Conservation (phyloP, 2,888 invertebrate genomes). For the Pimpla rufipes region DNA sequence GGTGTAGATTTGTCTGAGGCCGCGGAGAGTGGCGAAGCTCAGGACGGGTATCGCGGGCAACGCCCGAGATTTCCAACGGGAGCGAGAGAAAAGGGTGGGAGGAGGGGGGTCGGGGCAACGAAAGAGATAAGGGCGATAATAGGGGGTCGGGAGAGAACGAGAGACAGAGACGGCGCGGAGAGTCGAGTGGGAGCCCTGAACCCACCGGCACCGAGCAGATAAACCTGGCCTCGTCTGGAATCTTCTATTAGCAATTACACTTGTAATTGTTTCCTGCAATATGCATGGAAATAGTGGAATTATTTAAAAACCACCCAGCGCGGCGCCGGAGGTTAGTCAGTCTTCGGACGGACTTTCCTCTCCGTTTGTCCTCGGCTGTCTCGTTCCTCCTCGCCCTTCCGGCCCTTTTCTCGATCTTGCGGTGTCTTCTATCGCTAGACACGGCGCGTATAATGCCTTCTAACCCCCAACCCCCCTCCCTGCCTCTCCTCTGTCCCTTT, state of each 20-base stretch:
- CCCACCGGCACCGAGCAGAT: slow-evolving; percentile 78
- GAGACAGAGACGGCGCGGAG: slow-evolving; percentile 37
- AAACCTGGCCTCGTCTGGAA: slow-evolving; percentile 85
- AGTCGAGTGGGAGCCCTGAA: slow-evolving; percentile 73
- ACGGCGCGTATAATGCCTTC: slow-evolving; percentile 24
- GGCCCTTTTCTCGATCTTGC: slow-evolving; percentile 51
- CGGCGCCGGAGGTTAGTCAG: slow-evolving; percentile 59
- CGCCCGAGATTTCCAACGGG: slow-evolving; percentile 68
- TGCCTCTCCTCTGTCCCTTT: slow-evolving; percentile 16
- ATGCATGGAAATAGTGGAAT: slow-evolving; percentile 85
- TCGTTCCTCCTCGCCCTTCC: slow-evolving; percentile 63
- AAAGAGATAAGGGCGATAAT: slow-evolving; percentile 67
- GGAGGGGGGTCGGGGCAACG: slow-evolving; percentile 61
- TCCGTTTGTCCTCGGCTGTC: slow-evolving; percentile 71
- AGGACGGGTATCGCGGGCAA: slow-evolving; percentile 49
- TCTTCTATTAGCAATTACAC: slow-evolving; percentile 86
- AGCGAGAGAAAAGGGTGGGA: slow-evolving; percentile 47
- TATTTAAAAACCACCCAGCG: slow-evolving; percentile 84
- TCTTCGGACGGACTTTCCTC: slow-evolving; percentile 70
- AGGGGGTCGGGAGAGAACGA: slow-evolving; percentile 57
- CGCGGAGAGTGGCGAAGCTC: slow-evolving; percentile 63
- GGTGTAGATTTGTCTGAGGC: slow-evolving; percentile 66
- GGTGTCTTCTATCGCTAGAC: slow-evolving; percentile 46
- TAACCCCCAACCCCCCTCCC: too few relatives aligned
- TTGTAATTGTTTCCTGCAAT: slow-evolving; percentile 85